Base-by-base conservation (phyloP, 2,113 vertebrate genomes). In the Connochaetes taurinus region DNA sequence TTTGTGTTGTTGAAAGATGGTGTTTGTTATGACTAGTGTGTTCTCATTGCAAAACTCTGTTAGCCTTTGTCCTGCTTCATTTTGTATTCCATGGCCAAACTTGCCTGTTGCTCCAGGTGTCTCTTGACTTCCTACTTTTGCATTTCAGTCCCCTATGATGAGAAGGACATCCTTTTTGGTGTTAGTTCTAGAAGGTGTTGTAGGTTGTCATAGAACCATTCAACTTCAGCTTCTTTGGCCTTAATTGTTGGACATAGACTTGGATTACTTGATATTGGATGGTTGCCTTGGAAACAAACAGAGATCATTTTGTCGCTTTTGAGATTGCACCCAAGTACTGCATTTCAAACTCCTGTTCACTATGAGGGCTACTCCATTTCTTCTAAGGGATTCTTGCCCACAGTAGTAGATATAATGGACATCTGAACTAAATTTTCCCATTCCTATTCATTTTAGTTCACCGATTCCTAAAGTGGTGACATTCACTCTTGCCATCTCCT, bases 241-340 rank as follows among this genome's bases (percentile, higher is more conserved):
- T 76, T 76, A 76, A 25, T 43, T 13, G 21, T 76, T 76, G 36
- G 36, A 6, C 21, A 43, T 27, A 76, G 36, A 74, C 71, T 76
- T 76, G 36, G 36, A 76, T 76, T 76, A 43, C 71, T 43, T 76
- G 71, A 76, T 43, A 14, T 2, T 74, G 71, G 43, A 76, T 76
- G 5, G 71, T 43, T 43, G 12, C 36, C 11, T 74, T 43, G 71
- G 71, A 76, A 27, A 76, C 67, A 40, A 74, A 40, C 71, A 40
- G 12, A 74, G 19, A 76, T 25, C 1, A 0, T 43, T 43, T 25
- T 25, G 40, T 27, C 1, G 0, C 36, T 76, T 74, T 76, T 76
- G 71, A 76, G 21, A 43, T 14, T 43, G 36, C 6, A 43, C 36
- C 71, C 40, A 43, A 76, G 36, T 27, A 76, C 23, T 76, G 6